A percentile compares a stretch with the other conserved stretches of the same genome.
phyloP scores from a whole-genome alignment of 2,888 invertebrate genomes.

The Dasysyrphus tricinctus region DNA sequence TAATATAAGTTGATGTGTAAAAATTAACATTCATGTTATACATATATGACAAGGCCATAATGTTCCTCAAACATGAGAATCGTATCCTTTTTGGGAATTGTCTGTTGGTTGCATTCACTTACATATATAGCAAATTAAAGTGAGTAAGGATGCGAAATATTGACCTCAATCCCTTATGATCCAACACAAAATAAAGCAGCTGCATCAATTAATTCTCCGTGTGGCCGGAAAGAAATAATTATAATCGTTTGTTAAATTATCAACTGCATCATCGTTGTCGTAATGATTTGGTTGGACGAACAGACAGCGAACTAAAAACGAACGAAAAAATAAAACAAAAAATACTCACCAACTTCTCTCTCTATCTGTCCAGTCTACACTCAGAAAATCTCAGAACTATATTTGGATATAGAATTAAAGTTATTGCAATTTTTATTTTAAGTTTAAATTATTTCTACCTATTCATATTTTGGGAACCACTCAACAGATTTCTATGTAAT shows the following conservation, averaged over 20 bases:
- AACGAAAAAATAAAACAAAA: neutral
- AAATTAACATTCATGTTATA: neutral
- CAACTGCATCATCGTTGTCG: slow-evolving; percentile 41
- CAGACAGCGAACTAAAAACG: neutral
- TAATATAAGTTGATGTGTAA: neutral
- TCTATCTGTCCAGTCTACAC: neutral
- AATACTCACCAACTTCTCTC: neutral
- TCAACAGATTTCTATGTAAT: too few relatives aligned
- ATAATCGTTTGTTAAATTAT: slow-evolving; percentile 63
- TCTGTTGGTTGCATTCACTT: neutral
- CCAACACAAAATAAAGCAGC: slow-evolving; percentile 31
- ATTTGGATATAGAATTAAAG: too few relatives aligned
- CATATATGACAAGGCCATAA: neutral
- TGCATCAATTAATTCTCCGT: slow-evolving; percentile 60
- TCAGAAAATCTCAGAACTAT: neutral
- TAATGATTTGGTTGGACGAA: slow-evolving; percentile 50
- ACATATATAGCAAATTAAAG: neutral
- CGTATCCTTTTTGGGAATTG: neutral
- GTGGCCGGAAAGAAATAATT: slow-evolving; percentile 58
- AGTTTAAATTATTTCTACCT: too few relatives aligned
- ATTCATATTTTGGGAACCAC: too few relatives aligned
- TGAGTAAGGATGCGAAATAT: slow-evolving; percentile 1
- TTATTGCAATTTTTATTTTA: too few relatives aligned
- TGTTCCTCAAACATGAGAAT: neutral
- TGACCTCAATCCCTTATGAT: slow-evolving; percentile 60